phyloP scores from a whole-genome alignment of 2,888 invertebrate genomes.

The Ischnura elegans region DNA sequence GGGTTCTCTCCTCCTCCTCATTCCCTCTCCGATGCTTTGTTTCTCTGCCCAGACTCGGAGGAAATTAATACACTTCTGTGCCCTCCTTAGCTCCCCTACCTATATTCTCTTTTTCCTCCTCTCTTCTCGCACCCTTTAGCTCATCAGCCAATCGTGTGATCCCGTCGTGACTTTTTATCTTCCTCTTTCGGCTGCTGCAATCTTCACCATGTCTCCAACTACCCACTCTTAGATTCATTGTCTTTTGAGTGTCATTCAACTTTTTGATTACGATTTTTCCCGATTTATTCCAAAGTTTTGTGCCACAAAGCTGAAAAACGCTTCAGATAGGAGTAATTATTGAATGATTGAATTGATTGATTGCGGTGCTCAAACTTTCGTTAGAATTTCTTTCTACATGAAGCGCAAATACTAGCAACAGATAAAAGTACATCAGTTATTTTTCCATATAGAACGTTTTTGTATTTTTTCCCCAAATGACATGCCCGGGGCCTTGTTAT shows the following conservation, averaged over 20 bases:
- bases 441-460: no score
- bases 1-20: background rate
- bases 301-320: no score
- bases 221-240: background rate
- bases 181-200: constrained; percentile 33
- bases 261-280: background rate
- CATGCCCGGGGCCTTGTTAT: no score
- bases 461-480: no score
- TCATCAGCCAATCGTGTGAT: constrained; percentile 33
- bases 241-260: background rate
- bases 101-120: background rate
- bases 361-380: no score
- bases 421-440: no score
- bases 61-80: constrained; percentile 51
- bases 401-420: no score
- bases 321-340: background rate
- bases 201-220: constrained; percentile 7
- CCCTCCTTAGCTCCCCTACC: background rate
- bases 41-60: background rate
- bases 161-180: constrained; percentile 57
- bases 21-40: background rate
- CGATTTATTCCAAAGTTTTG: background rate
- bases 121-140: background rate
- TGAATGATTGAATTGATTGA: no score
- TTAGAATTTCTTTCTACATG: no score